Evolutionary conservation across 1,140 invertebrate species (phyloP), one percentile per base, ranked within the genome.

Genomic region (Bombus vancouverensis): DNA sequence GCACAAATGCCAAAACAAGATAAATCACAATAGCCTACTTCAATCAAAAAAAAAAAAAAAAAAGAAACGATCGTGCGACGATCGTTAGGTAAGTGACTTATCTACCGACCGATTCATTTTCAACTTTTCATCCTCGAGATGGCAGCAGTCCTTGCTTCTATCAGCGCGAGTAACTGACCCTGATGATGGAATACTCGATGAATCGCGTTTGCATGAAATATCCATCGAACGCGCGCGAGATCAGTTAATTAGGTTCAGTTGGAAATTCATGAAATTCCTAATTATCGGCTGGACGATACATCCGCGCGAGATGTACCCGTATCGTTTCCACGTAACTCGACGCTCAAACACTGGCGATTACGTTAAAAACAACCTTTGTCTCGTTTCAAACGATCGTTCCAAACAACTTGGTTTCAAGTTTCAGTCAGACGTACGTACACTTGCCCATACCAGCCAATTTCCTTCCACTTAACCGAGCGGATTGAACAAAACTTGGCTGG

Each of bases 381-480:
- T 15, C 39, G 9, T 57, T 65, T 53, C 47, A n/a, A 80, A 79
- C 39, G 53, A 62, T 25, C 12, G 32, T 34, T 80, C 12, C 66
- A 1, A 22, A 34, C 3, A 37, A 44, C 32, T 65, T 28, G 59
- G 32, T 59, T 79, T 53, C 53, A 22, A 72, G 44, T 71, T 80
- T 59, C 68, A 62, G 18, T 8, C 72, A 22, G 39, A 53, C 25
- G 66, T 57, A 39, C 10, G 44, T 34, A 39, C 72, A 39, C 28
- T 84, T 47, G n/a, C 44, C 82, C 75, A 68, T 18, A 47, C 5
- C 44, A 18, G 47, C 79, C 89, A 87, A 87, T 91, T 91, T 87
- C 84, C 87, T 89, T 87, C 68, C 79, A 81, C 86, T 90, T 85
- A 57, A 77, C 79, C 79, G 86, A 86, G 83, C 84, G 84, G 81